These are phyloP conservation scores for Sinocyclocheilus rhinocerous DNA, from an alignment of 2,113 vertebrate species.

Conservation along the genomic window DNA sequence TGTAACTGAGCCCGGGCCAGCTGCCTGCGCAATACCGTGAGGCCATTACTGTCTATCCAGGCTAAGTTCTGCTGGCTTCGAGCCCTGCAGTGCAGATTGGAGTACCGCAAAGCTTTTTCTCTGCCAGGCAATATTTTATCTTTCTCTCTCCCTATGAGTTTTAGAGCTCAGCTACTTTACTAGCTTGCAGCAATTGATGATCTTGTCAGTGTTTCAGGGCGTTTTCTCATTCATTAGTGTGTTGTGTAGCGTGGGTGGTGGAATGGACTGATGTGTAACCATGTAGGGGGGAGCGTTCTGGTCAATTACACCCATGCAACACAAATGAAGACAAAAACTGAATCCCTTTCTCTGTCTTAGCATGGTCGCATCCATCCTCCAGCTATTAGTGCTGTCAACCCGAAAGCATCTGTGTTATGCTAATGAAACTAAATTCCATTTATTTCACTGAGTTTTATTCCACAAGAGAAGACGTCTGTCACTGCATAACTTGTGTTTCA, in stretches of 20 bases:
- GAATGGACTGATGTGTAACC: slow-evolving; percentile 44
- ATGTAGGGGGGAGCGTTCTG: slow-evolving; percentile 49
- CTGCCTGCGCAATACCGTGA: slow-evolving; percentile 44
- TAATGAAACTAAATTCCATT: slow-evolving; percentile 58
- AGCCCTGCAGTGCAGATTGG: slow-evolving; percentile 58
- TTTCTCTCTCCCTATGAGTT: slow-evolving; percentile 15
- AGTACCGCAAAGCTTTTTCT: slow-evolving; percentile 40
- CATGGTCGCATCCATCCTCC: slow-evolving; percentile 60
- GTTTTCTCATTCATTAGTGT: slow-evolving; percentile 45
- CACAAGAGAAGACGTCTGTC: neutral
- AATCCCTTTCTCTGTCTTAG: slow-evolving; percentile 34
- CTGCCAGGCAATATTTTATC: slow-evolving; percentile 39
- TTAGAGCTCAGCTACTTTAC: slow-evolving; percentile 21
- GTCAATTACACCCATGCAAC: slow-evolving; percentile 51
- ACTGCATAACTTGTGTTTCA: slow-evolving; percentile 9
- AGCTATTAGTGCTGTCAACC: slow-evolving; percentile 65
- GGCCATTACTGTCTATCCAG: slow-evolving; percentile 40
- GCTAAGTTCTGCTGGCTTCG: slow-evolving; percentile 40
- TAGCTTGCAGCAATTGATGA: slow-evolving; percentile 29
- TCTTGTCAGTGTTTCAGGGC: slow-evolving; percentile 30
- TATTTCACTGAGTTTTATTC: neutral
- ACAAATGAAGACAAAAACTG: slow-evolving; percentile 46
- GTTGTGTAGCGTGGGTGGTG: slow-evolving; percentile 39
- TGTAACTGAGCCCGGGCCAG: slow-evolving; percentile 1
- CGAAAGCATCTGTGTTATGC: slow-evolving; percentile 60